Evolutionary conservation across 2,797 vertebrate genomes (phyloP), one percentile per base, ranked within the genome.

Genomic region (Sternarchorhynchus goeldii): DNA sequence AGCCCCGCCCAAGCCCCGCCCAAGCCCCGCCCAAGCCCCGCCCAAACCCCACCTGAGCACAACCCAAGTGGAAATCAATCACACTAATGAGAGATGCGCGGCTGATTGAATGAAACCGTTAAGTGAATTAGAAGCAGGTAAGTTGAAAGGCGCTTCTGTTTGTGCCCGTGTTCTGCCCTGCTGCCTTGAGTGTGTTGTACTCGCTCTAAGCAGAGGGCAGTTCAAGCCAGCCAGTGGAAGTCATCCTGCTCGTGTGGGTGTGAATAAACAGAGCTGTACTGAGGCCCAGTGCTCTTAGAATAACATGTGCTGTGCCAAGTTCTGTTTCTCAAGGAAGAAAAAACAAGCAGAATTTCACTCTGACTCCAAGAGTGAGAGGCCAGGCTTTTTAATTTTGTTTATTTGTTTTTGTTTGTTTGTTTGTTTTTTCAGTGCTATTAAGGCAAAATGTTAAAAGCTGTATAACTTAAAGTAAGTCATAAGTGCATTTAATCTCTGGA

Each of bases 171-270:
- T 53, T 68, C 53, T 45, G 39, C 41, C 66, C 14, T 4, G 5
- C 18, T 53, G 39, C 29, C 3, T 53, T 68, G 29, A 68, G 41
- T 39, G 4, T 31, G 21, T 14, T 68, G 66, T 17, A 68, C 66
- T 50, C 36, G n/a, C 5, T 45, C 64, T 36, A 29, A 68, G 25
- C 12, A 4, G 21, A 68, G 66, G 17, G 45, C 41, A 16, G 66
- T 68, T 53, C 31, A 29, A 68, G 29, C 2, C 8, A 12, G 41
- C 39, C 66, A 53, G 41, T 31, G 25, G 5, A 68, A 68, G 66
- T 21, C 39, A 50, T 68, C 53, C 53, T 68, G 66, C 66, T 68
- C 66, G 53, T 68, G 66, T 53, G 66, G 66, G 66, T 68, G 66
- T 68, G 66, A 68, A 68, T 68, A 41, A 20, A 53, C 41, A 29